Evolutionary conservation across 2,797 vertebrate genomes (phyloP), one percentile per base, ranked within the genome.

Genomic region (Anguilla pacifica): DNA sequence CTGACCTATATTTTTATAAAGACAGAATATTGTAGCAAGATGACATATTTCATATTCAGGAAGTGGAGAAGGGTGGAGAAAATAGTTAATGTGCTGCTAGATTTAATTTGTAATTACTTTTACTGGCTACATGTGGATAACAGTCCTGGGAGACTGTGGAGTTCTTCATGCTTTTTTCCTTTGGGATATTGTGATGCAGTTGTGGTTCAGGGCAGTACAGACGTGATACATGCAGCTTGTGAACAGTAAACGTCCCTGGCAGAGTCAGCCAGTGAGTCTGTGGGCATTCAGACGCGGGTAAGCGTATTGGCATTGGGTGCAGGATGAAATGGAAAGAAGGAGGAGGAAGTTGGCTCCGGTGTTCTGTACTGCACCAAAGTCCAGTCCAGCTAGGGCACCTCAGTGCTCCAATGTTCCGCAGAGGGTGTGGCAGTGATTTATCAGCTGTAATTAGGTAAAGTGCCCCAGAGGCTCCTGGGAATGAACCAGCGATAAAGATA

Each of bases 361-460:
- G 57, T 55, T 85, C 22, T 43, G 35, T 85, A 49, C 61, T 57
- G 59, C 64, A 59, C 51, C 55, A 49, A 53, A 43, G 81, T 82
- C 86, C 64, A 43, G 81, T 82, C 86, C 64, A 84, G 86, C 64
- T 43, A 81, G 87, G 83, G 43, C 70, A 51, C n/a, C 28, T 74
- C 49, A 53, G 2, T 15, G 17, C 25, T 28, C 25, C 39, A 13
- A 25, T 5, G 11, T 17, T 35, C 49, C 10, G 72, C 31, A 57
- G 53, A 46, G 72, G 61, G 49, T 28, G 84, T n/a, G 85, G 10
- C 25, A 10, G 61, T 84, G 64, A 89, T 86, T 86, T 86, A 89
- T 84, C 49, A 22, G 79, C 64, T 84, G 82, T 86, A 84, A 72
- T 89, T 89, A 82, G 85, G 17, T 83, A 86, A 86, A 86, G 85